These are phyloP conservation scores for Scaptomyza polygonia DNA, from an alignment of 2,888 invertebrate genomes.

Conservation along the genomic window DNA sequence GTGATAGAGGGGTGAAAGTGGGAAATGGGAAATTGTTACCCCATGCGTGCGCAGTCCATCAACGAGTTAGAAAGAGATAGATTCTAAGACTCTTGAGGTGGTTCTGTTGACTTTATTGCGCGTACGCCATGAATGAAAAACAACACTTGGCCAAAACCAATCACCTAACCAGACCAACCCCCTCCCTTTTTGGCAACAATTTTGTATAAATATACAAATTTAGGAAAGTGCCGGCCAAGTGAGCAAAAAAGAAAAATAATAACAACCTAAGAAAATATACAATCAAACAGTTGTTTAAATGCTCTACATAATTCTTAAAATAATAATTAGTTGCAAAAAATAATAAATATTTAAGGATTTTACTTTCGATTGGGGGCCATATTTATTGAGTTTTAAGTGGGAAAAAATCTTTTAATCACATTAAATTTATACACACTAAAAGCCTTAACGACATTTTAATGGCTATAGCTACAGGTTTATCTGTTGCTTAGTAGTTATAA, in stretches of 20 bases:
- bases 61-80: conserved; percentile 12
- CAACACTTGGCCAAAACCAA: conserved; percentile 64
- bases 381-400: not conserved
- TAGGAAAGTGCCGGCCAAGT: conserved; percentile 51
- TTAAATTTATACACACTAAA: not conserved
- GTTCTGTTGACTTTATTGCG: no score
- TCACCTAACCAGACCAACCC: conserved; percentile 16
- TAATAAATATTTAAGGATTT: not conserved
- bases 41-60: conserved; percentile 29
- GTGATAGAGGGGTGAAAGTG: conserved; percentile 16
- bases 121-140: conserved; percentile 70
- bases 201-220: conserved; percentile 73
- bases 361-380: not conserved
- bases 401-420: no score
- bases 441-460: not conserved
- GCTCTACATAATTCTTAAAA: conserved; percentile 26
- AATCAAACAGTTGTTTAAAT: conserved; percentile 21
- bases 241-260: conserved; percentile 27
- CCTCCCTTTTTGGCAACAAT: conserved; percentile 16
- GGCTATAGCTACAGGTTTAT: not conserved
- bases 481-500: not conserved
- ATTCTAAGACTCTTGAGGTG: conserved; percentile 26
- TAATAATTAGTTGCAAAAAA: not conserved
- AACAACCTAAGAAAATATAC: conserved; percentile 8
- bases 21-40: not conserved